These are phyloP conservation scores for Brienomyrus longianalis DNA, from an alignment of 2,113 vertebrate species.

Conservation along the genomic window DNA sequence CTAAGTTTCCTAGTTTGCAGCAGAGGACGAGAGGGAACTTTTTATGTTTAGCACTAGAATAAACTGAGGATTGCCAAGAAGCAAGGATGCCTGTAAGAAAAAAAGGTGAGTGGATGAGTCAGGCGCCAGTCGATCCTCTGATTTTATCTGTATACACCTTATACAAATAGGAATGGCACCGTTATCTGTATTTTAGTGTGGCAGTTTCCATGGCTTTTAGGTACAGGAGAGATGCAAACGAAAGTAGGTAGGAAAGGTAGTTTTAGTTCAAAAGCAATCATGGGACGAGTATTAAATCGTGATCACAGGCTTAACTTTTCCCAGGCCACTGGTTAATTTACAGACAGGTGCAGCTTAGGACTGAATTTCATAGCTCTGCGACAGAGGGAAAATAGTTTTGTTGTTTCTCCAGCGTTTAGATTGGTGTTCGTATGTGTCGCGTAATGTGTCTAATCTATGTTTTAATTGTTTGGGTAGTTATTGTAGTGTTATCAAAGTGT, in stretches of 20 bases:
- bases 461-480: not conserved
- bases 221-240: not conserved
- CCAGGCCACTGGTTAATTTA: not conserved
- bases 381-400: not conserved
- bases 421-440: not conserved
- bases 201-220: not conserved
- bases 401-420: not conserved
- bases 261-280: not conserved
- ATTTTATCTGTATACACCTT: not conserved
- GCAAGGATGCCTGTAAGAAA: conserved; percentile 59
- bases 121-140: not conserved
- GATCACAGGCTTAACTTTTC: not conserved
- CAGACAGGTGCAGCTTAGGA: not conserved
- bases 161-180: not conserved
- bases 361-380: not conserved
- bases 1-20: conserved; percentile 1
- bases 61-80: conserved; percentile 27
- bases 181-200: not conserved
- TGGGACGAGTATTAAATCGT: not conserved
- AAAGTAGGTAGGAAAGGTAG: not conserved
- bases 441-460: not conserved
- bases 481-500: not conserved
- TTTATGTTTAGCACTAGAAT: conserved; percentile 24
- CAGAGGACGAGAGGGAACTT: conserved; percentile 28
- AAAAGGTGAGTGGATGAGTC: conserved; percentile 52